Evolutionary conservation across 2,888 invertebrate genomes (phyloP).

Genomic region (Tachystola acroxantha): DNA sequence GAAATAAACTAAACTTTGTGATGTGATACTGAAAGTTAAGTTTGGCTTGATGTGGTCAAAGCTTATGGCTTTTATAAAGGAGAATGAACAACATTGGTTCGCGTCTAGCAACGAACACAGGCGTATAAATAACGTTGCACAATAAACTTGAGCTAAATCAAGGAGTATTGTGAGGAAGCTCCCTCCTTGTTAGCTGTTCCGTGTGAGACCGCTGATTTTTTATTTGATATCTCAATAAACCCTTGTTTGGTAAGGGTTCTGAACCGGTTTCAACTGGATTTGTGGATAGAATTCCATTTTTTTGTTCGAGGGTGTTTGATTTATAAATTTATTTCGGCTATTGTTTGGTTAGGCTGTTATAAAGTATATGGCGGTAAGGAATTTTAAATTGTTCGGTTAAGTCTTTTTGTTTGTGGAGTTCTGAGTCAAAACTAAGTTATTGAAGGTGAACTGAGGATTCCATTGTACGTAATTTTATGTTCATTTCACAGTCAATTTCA

Average conservation of each 20-base stretch:
- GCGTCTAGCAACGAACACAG: constrained; percentile 52
- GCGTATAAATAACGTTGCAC: constrained; percentile 73
- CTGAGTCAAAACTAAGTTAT: no score
- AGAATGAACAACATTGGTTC: constrained; percentile 39
- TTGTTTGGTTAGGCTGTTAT: constrained; percentile 50
- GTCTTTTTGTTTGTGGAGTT: constrained; percentile 11
- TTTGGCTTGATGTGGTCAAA: rapidly evolving
- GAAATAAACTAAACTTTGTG: background rate
- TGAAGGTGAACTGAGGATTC: no score
- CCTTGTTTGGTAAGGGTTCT: constrained; percentile 51
- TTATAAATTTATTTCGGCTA: constrained; percentile 64
- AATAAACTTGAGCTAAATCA: constrained; percentile 73
- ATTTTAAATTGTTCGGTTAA: constrained; percentile 16
- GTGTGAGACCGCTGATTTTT: constrained; percentile 72
- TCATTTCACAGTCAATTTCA: no score
- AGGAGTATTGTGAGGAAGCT: constrained; percentile 67
- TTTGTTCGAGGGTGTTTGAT: constrained; percentile 47
- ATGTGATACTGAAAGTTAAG: background rate
- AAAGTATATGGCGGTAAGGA: constrained; percentile 44
- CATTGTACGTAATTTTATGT: no score
- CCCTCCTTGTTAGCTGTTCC: constrained; percentile 61
- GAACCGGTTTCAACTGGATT: constrained; percentile 42
- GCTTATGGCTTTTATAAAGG: constrained; percentile 19
- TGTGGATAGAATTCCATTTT: constrained; percentile 37
- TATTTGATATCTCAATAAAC: constrained; percentile 77